Conservation (phyloP, 2,888 invertebrate species). For the Chymomyza procnemis region DNA sequence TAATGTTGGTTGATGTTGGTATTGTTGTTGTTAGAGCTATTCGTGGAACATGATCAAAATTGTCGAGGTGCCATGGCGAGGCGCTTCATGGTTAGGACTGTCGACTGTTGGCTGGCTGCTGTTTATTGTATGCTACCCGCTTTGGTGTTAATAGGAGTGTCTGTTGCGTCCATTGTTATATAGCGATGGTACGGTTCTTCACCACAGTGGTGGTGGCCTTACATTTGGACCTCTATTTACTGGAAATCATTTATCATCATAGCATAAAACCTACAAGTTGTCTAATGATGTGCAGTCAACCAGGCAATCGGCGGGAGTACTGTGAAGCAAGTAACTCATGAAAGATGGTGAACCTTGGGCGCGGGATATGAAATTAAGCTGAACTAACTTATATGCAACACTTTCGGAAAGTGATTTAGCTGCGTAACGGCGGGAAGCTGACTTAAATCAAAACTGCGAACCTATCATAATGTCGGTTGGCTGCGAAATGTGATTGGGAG, state of each 20-base stretch:
- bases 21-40: slow-evolving; percentile 47
- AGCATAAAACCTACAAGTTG: slow-evolving; percentile 52
- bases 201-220: slow-evolving; percentile 46
- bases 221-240: slow-evolving; percentile 57
- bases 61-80: neutral
- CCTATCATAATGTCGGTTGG: too few relatives aligned
- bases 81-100: neutral
- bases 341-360: slow-evolving; percentile 2
- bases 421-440: too few relatives aligned
- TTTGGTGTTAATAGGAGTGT: slow-evolving; percentile 70
- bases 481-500: too few relatives aligned
- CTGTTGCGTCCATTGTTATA: slow-evolving; percentile 61
- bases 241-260: slow-evolving; percentile 65
- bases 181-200: slow-evolving; percentile 33
- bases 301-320: neutral
- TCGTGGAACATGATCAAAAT: slow-evolving; percentile 41
- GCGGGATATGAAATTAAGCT: slow-evolving; percentile 17
- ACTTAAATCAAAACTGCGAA: too few relatives aligned
- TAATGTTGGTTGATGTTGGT: slow-evolving; percentile 46
- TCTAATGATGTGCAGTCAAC: slow-evolving; percentile 42
- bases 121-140: slow-evolving; percentile 40
- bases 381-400: neutral
- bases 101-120: slow-evolving; percentile 4
- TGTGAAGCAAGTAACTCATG: too few relatives aligned
- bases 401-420: neutral